phyloP scores from a whole-genome alignment of 2,797 vertebrate species.

The Premnoplex brunnescens region DNA sequence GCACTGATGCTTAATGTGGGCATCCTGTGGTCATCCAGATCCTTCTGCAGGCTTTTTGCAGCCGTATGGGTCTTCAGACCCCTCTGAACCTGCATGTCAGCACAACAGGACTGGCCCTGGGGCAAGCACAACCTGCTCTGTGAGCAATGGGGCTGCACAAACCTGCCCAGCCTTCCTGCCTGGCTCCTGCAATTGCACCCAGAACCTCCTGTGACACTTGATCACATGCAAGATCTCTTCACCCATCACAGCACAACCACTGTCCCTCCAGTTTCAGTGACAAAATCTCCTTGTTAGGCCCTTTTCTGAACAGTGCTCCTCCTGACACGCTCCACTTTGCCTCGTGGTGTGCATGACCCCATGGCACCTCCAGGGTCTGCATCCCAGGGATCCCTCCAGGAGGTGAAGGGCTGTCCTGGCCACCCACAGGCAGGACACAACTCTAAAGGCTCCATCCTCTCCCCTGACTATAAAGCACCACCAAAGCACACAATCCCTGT shows the following conservation, averaged over 20 bases:
- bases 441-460: rapidly evolving
- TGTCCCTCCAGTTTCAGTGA: background rate
- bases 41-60: background rate
- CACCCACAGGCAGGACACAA: rapidly evolving
- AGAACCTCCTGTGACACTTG: background rate
- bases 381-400: background rate
- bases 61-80: background rate
- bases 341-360: rapidly evolving
- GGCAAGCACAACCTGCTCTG: background rate
- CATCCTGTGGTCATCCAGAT: background rate
- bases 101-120: background rate
- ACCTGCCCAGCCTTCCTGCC: background rate
- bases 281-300: background rate
- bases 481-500: background rate
- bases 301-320: background rate
- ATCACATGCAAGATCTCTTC: background rate
- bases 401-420: background rate
- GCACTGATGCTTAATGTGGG: background rate
- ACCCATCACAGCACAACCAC: background rate
- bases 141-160: background rate
- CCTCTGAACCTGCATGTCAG: background rate
- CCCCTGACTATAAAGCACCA: background rate
- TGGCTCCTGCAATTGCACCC: background rate
- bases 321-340: background rate
- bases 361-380: rapidly evolving